phyloP scores from a whole-genome alignment of 2,888 invertebrate species.

The Pocota personata region DNA sequence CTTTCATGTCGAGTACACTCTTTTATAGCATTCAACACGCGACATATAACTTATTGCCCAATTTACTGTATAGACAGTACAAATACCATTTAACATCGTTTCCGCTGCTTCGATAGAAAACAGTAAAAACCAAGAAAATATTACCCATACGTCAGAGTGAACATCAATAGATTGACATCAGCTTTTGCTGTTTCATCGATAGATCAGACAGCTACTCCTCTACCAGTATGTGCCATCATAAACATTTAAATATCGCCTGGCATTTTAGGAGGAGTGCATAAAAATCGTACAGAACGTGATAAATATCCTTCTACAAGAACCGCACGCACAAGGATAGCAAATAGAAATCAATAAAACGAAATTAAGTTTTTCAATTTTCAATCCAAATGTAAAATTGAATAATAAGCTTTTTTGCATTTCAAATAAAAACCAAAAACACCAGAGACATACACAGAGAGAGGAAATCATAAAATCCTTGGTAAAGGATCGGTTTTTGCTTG shows the following conservation, averaged over 20 bases:
- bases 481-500: conserved; percentile 37
- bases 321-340: conserved; percentile 12
- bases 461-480: conserved; percentile 29
- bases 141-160: conserved; percentile 42
- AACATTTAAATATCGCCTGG: conserved; percentile 38
- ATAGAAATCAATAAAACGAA: conserved; percentile 70
- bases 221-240: conserved; percentile 24
- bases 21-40: neutral
- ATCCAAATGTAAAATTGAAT: conserved; percentile 67
- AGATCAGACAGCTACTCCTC: neutral
- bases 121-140: conserved; percentile 11
- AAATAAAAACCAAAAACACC: conserved; percentile 36
- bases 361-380: conserved; percentile 73
- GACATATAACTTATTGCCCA: neutral
- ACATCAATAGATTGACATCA: neutral
- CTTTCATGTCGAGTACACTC: neutral
- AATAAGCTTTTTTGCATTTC: conserved; percentile 53
- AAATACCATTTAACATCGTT: neutral
- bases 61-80: neutral
- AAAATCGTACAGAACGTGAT: conserved; percentile 44
- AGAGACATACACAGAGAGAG: neutral
- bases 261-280: conserved; percentile 14
- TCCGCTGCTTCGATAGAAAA: neutral
- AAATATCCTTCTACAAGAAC: conserved; percentile 32
- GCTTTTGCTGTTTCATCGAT: neutral